Percentiles rank a stretch among this genome's conserved stretches.
Evolutionary conservation across 2,797 vertebrate genomes (phyloP).

Genomic region (Spinibarbus caldwelli): DNA sequence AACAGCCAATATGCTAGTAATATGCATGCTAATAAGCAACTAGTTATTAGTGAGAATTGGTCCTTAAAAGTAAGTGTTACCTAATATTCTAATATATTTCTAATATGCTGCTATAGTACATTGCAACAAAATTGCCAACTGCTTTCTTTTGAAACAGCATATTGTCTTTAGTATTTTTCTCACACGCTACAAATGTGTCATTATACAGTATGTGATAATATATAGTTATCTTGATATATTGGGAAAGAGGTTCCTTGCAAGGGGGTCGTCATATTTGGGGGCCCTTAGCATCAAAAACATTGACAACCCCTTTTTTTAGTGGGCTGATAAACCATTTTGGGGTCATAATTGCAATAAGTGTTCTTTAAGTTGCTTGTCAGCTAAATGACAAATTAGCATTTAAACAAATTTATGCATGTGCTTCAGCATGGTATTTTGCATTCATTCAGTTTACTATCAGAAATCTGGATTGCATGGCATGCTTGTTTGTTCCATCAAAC

Average conservation of each 20-base stretch:
- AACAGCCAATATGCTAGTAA: too few species aligned
- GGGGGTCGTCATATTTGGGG: not conserved
- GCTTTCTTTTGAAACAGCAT: not conserved
- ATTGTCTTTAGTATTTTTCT: not conserved
- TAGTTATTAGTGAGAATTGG: too few species aligned
- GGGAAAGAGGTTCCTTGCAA: not conserved
- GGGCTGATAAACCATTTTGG: not conserved
- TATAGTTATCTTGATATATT: not conserved
- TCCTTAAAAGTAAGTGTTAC: too few species aligned
- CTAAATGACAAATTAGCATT: slow-evolving; percentile 4
- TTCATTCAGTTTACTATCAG: slow-evolving; percentile 19
- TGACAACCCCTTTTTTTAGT: too few species aligned
- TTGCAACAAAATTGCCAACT: not conserved
- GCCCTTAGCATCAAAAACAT: not conserved
- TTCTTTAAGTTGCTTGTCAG: not conserved
- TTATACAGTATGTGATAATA: not conserved
- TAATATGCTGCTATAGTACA: too few species aligned
- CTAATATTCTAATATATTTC: too few species aligned
- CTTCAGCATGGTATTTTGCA: not conserved
- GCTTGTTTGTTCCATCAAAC: slow-evolving; percentile 53
- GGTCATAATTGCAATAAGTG: not conserved
- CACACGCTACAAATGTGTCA: not conserved
- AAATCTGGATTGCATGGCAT: slow-evolving; percentile 34
- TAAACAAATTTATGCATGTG: not conserved
- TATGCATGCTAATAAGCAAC: too few species aligned